Evolutionary conservation across 2,888 invertebrate genomes (phyloP).

Genomic region (Lasioglossum leucozonium): DNA sequence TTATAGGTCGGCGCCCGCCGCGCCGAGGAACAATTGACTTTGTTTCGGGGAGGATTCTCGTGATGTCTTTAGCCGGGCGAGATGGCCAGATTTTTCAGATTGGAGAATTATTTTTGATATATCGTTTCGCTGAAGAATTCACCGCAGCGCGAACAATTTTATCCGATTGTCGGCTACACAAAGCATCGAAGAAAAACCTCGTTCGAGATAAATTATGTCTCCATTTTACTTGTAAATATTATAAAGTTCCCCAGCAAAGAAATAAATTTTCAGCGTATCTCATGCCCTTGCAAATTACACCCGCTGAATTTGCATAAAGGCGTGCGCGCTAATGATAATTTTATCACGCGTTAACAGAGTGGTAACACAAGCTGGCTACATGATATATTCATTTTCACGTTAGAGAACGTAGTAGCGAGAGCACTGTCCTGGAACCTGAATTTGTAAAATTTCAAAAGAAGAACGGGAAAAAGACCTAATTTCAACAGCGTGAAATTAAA

Average conservation of each 20-base stretch:
- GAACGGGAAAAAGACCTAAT: background rate
- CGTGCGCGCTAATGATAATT: background rate
- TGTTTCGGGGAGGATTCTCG: background rate
- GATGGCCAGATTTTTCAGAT: background rate
- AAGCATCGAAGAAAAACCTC: background rate
- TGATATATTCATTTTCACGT: background rate
- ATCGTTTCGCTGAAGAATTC: background rate
- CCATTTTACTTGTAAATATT: background rate
- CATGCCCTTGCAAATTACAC: background rate
- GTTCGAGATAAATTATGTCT: background rate
- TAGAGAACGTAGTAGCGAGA: background rate
- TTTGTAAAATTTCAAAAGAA: background rate
- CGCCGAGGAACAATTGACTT: background rate
- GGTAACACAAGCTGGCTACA: background rate
- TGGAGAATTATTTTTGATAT: background rate
- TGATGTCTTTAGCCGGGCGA: background rate
- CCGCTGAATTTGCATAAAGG: background rate
- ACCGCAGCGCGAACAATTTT: background rate
- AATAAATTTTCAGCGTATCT: conserved; percentile 11
- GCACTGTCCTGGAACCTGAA: background rate
- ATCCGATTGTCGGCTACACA: background rate
- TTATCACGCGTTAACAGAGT: conserved; percentile 1
- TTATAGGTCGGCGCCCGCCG: background rate
- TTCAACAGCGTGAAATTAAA: no score
- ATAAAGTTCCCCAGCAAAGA: background rate